A percentile compares a stretch with the other conserved stretches of the same genome.
phyloP scores from a whole-genome alignment of 2,113 vertebrate species.

The Cryptomyrus ogoouensis region DNA sequence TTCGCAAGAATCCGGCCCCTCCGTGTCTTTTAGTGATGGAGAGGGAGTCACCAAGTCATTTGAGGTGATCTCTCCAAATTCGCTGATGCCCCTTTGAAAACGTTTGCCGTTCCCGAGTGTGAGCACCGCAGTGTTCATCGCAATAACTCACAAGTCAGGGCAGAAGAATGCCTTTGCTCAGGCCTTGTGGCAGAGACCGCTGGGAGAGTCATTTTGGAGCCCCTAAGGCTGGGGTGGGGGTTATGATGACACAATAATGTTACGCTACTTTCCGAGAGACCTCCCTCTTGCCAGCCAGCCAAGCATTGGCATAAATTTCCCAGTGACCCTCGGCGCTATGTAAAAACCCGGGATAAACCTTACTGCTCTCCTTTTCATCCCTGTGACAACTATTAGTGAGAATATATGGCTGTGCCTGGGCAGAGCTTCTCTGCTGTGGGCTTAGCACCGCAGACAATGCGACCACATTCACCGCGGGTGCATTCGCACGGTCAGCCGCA shows the following conservation, averaged over 20 bases:
- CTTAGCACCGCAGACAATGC: background rate
- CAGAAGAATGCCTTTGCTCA: background rate
- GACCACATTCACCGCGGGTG: background rate
- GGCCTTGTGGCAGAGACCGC: background rate
- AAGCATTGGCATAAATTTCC: background rate
- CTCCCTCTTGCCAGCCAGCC: background rate
- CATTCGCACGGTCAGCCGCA: background rate
- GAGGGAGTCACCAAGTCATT: background rate
- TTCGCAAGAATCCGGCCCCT: conserved; percentile 16
- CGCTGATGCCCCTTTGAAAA: background rate
- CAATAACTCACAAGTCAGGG: background rate
- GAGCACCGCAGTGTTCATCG: background rate
- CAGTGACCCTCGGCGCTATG: background rate
- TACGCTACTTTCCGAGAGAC: background rate
- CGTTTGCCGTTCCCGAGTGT: background rate
- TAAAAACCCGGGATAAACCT: background rate
- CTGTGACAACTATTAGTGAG: conserved; percentile 19
- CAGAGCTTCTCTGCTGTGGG: background rate
- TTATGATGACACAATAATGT: background rate
- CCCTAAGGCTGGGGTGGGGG: background rate
- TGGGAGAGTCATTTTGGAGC: background rate
- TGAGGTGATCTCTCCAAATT: background rate
- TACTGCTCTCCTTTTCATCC: background rate
- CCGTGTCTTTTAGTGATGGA: background rate
- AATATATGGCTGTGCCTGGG: background rate